phyloP scores from a whole-genome alignment of 2,113 vertebrate genomes.

The Salvelinus namaycush region DNA sequence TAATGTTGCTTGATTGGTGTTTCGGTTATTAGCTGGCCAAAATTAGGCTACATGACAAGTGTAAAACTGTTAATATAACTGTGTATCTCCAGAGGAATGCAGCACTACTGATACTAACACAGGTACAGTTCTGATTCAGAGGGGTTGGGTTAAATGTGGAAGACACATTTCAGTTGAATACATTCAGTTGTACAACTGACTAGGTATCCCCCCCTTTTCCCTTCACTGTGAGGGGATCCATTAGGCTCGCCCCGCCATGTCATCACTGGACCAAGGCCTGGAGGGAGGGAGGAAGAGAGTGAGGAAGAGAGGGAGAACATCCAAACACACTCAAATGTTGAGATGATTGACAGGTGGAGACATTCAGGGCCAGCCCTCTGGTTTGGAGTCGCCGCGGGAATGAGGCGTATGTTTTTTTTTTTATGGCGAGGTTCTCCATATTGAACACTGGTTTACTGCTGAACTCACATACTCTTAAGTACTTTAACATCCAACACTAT shows the following conservation, averaged over 20 bases:
- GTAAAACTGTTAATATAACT: too few species aligned
- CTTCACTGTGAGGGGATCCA: not conserved
- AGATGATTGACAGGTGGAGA: slow-evolving; percentile 61
- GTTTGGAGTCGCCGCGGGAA: slow-evolving; percentile 53
- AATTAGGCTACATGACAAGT: not conserved
- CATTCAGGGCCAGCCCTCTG: slow-evolving; percentile 44
- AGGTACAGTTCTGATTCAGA: not conserved
- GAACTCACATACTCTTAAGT: slow-evolving; percentile 42
- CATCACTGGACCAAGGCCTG: not conserved
- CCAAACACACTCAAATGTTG: slow-evolving; percentile 21
- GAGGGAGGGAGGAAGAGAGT: not conserved
- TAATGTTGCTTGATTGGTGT: too few species aligned
- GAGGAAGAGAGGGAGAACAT: not conserved
- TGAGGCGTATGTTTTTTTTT: slow-evolving; percentile 17
- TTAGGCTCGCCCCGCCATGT: not conserved
- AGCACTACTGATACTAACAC: not conserved
- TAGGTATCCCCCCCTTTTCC: too few species aligned
- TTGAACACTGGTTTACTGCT: slow-evolving; percentile 43
- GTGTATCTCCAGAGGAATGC: not conserved
- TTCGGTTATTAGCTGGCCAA: too few species aligned
- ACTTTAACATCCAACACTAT: slow-evolving; percentile 45
- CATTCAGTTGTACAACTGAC: too few species aligned
- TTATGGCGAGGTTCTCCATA: slow-evolving; percentile 10
- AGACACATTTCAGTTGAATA: too few species aligned
- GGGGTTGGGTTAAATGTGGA: too few species aligned